phyloP scores from a whole-genome alignment of 2,113 vertebrate species.

The Oceanodroma tethys region DNA sequence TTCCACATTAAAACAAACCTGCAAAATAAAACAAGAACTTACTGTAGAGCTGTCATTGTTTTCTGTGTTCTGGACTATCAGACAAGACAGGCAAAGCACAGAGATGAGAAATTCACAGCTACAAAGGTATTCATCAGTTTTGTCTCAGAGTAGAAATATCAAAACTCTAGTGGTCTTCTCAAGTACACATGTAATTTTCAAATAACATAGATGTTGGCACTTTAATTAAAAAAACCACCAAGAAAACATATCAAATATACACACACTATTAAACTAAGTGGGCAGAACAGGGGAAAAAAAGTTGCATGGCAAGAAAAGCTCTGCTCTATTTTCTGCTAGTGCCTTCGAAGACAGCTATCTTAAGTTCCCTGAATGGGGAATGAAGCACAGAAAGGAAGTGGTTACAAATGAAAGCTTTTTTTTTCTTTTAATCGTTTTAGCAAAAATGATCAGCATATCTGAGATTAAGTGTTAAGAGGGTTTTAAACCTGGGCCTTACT shows the following conservation, averaged over 20 bases:
- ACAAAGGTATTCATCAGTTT: background rate
- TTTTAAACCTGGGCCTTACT: background rate
- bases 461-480: background rate
- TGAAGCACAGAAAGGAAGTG: background rate
- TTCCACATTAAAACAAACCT: conserved; percentile 70
- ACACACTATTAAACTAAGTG: background rate
- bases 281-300: background rate
- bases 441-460: background rate
- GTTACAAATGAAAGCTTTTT: background rate
- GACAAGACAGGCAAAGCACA: background rate
- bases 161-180: background rate
- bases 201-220: background rate
- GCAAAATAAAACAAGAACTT: conserved; percentile 51
- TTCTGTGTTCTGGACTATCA: background rate
- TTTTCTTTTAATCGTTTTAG: background rate
- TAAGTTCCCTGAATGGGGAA: background rate
- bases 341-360: background rate
- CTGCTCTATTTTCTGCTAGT: background rate
- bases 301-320: background rate
- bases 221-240: background rate
- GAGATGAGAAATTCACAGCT: background rate
- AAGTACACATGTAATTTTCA: background rate
- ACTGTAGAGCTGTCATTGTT: background rate
- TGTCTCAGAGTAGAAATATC: background rate
- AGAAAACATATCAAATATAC: background rate